Conservation (phyloP, 2,797 vertebrate species). For the Merluccius polli region DNA sequence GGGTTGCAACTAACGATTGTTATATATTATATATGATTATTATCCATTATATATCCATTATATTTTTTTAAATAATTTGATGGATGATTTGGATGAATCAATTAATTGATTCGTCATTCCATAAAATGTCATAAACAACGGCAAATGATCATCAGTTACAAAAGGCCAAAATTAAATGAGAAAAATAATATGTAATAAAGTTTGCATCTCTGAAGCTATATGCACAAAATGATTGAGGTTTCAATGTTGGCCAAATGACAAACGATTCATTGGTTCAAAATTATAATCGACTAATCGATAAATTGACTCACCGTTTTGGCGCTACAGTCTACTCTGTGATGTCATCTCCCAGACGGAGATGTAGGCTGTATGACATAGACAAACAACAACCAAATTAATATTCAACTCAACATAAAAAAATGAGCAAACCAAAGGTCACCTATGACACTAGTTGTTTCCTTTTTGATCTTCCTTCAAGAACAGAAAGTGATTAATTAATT, state of each 20-base stretch:
- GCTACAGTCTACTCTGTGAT: too few relatives aligned
- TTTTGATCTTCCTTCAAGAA: too few relatives aligned
- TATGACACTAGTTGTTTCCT: neutral
- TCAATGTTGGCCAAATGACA: too few relatives aligned
- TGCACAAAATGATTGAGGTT: too few relatives aligned
- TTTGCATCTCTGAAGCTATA: too few relatives aligned
- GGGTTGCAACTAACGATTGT: constrained; percentile 6
- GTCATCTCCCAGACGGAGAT: neutral
- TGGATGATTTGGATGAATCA: neutral
- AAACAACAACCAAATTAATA: neutral
- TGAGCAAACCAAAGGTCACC: neutral
- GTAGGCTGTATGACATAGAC: neutral
- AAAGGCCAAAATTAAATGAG: neutral
- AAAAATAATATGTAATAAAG: neutral
- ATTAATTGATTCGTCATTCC: neutral
- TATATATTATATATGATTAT: too few relatives aligned
- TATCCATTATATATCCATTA: too few relatives aligned
- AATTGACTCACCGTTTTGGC: too few relatives aligned
- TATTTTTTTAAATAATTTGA: neutral
- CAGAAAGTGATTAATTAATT: too few relatives aligned
- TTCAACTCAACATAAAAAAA: neutral
- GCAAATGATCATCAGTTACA: neutral
- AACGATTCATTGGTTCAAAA: too few relatives aligned
- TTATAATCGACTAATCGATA: neutral
- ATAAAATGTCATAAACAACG: neutral